These are phyloP conservation scores for cattle (Bos taurus) DNA, from an alignment of 2,113 vertebrate species.

Conservation along the genomic window DNA sequence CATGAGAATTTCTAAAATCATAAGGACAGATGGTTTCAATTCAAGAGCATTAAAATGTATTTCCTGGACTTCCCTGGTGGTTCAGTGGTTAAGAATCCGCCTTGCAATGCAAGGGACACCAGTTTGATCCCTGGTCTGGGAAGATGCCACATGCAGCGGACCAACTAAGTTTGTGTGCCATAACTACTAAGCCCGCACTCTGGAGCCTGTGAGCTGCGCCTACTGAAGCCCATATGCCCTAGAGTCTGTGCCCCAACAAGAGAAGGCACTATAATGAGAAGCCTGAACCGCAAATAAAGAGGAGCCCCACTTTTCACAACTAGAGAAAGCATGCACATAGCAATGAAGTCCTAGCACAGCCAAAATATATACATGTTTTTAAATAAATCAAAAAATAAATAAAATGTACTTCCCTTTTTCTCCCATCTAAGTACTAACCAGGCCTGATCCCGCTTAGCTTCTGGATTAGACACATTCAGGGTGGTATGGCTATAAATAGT, in stretches of 20 bases:
- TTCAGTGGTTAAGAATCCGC: neutral
- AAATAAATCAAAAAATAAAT: neutral
- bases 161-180: neutral
- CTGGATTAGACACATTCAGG: neutral
- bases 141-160: neutral
- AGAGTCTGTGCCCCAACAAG: neutral
- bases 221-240: neutral
- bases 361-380: neutral
- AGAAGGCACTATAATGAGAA: neutral
- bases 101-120: neutral
- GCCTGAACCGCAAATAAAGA: neutral
- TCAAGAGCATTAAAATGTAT: neutral
- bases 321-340: neutral
- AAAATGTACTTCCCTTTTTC: neutral
- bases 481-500: neutral
- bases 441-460: neutral
- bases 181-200: neutral
- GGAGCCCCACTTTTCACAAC: neutral
- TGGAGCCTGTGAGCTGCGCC: neutral
- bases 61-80: neutral
- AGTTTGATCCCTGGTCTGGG: neutral
- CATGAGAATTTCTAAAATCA: constrained; percentile 21
- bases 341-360: neutral
- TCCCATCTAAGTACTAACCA: neutral
- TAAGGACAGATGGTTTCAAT: neutral